Evolutionary conservation across 2,797 vertebrate genomes (phyloP).

Genomic region (Lutjanus argentimaculatus): DNA sequence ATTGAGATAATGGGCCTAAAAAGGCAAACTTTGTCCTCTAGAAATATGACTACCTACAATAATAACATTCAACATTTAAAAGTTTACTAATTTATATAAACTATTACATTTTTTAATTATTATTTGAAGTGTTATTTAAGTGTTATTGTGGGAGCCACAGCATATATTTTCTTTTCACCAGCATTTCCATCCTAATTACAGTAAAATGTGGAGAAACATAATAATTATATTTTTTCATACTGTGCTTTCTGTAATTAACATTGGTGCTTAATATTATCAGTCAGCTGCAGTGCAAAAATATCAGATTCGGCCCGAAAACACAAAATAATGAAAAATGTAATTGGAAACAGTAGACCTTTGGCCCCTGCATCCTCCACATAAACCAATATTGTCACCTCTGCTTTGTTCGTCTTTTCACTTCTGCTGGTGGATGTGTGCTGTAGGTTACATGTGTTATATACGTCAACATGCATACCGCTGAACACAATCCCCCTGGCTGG

Average conservation of each 20-base stretch:
- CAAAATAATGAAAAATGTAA: conserved; percentile 47
- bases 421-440: conserved; percentile 20
- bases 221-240: neutral
- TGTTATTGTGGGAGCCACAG: neutral
- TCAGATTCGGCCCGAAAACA: conserved; percentile 19
- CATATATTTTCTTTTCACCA: neutral
- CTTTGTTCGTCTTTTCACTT: conserved; percentile 49
- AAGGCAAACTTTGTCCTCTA: neutral
- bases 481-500: conserved; percentile 55
- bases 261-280: neutral
- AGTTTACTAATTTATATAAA: too few relatives aligned
- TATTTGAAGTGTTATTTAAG: too few relatives aligned
- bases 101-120: too few relatives aligned
- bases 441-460: conserved; percentile 58
- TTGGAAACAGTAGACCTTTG: conserved; percentile 46
- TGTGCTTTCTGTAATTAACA: neutral
- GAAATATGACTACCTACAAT: too few relatives aligned
- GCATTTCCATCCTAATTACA: neutral
- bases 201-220: neutral
- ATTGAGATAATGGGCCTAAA: too few relatives aligned
- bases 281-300: conserved; percentile 2
- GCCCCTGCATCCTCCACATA: conserved; percentile 35
- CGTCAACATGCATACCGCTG: conserved; percentile 44
- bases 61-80: neutral
- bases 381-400: conserved; percentile 43